phyloP scores from a whole-genome alignment of 2,113 vertebrate genomes.

The Colaptes auratus region DNA sequence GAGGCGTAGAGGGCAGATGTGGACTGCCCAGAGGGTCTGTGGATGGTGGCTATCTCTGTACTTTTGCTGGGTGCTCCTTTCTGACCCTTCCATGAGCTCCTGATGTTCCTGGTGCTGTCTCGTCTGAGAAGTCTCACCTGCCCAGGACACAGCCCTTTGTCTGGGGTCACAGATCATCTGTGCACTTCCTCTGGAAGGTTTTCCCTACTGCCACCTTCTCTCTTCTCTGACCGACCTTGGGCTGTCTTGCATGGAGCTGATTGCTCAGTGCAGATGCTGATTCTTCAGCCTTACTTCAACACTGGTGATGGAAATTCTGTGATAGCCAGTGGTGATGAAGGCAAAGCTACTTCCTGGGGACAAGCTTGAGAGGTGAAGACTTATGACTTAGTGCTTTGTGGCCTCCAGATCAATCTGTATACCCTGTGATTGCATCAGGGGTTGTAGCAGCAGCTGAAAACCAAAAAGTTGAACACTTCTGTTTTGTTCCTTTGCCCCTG shows the following conservation, averaged over 20 bases:
- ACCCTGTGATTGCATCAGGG: background rate
- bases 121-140: background rate
- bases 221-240: background rate
- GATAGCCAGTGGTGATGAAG: background rate
- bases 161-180: background rate
- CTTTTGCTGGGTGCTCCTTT: background rate
- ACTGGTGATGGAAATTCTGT: background rate
- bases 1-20: background rate
- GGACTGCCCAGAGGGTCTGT: accelerated
- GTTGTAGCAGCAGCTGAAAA: background rate
- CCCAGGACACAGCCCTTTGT: background rate
- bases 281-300: background rate
- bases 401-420: background rate
- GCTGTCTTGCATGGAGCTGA: background rate
- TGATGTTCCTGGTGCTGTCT: background rate
- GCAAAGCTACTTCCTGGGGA: background rate
- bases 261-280: background rate
- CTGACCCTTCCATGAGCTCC: background rate
- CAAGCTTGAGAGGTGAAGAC: background rate
- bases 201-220: background rate
- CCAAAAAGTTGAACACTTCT: background rate
- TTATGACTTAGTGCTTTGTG: background rate
- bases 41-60: background rate
- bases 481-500: background rate
- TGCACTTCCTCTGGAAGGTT: background rate